Evolutionary conservation across 2,888 invertebrate genomes (phyloP).

Genomic region (Eristalis intricaria): DNA sequence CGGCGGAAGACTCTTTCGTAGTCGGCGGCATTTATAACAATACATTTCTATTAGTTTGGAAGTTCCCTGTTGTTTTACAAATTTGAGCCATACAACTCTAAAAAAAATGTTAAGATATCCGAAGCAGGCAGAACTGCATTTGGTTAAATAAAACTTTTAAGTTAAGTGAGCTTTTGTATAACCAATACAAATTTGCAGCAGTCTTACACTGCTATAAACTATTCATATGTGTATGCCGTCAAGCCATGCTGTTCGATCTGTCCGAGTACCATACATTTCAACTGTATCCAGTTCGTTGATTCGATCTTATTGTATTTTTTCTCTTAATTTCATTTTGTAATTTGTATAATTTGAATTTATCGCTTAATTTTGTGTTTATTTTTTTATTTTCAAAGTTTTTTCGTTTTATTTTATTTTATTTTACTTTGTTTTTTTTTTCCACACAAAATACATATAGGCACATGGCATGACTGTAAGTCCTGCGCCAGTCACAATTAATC

Average conservation of each 20-base stretch:
- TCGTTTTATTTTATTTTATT: slow-evolving; percentile 65
- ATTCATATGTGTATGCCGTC: not conserved
- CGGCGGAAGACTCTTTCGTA: too few relatives aligned
- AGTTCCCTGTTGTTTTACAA: too few relatives aligned
- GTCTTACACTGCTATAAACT: too few relatives aligned
- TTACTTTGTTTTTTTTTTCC: slow-evolving; percentile 70
- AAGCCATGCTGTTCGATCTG: not conserved
- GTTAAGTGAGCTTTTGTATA: too few relatives aligned
- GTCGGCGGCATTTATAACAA: too few relatives aligned
- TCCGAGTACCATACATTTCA: not conserved
- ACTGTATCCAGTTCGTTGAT: slow-evolving; percentile 77
- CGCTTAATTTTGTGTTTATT: slow-evolving; percentile 37
- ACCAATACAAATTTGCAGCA: too few relatives aligned
- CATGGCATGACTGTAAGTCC: slow-evolving; percentile 82
- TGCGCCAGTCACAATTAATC: slow-evolving; percentile 82
- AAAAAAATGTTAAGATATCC: too few relatives aligned
- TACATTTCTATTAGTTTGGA: too few relatives aligned
- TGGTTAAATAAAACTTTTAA: too few relatives aligned
- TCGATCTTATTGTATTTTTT: slow-evolving; percentile 5
- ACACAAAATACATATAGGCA: slow-evolving; percentile 78
- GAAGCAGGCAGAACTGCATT: too few relatives aligned
- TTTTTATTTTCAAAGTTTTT: slow-evolving; percentile 53
- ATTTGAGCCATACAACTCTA: too few relatives aligned
- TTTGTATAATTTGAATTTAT: slow-evolving; percentile 15
- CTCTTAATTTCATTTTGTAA: not conserved